These are phyloP conservation scores for Nymphalis io DNA, from an alignment of 1,140 invertebrate genomes.

Conservation along the genomic window DNA sequence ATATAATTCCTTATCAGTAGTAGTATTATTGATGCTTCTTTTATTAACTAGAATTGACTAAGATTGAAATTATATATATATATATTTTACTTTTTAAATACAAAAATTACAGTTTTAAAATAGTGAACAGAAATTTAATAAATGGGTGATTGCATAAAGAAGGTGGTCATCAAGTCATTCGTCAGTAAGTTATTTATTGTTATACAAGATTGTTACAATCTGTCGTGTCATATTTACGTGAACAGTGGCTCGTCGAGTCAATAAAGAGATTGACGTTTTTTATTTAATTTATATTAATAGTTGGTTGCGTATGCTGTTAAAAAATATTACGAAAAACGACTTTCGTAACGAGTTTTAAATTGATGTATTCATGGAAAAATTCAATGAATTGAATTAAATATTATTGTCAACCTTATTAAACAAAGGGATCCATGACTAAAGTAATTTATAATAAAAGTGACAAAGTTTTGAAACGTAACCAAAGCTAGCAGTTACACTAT, in stretches of 20 bases:
- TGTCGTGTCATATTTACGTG: background rate
- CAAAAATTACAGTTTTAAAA: conserved; percentile 3
- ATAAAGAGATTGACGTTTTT: background rate
- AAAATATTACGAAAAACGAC: background rate
- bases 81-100: background rate
- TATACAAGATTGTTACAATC: conserved; percentile 18
- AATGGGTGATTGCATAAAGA: conserved; percentile 24
- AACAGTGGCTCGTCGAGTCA: background rate
- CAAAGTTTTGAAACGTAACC: no score
- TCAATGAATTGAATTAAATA: conserved; percentile 7
- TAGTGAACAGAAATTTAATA: conserved; percentile 4
- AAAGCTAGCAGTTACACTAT: no score
- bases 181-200: conserved; percentile 16
- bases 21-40: no score
- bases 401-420: background rate
- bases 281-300: conserved; percentile 6
- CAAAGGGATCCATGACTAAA: no score
- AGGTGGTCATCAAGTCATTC: background rate
- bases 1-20: no score
- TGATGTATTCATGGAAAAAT: background rate
- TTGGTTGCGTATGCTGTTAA: background rate
- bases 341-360: background rate
- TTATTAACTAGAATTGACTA: no score
- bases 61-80: background rate
- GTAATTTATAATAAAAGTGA: no score